Evolutionary conservation across 2,113 vertebrate species (phyloP), one percentile per base, ranked within the genome.

Genomic region (Aegotheles bennettii): DNA sequence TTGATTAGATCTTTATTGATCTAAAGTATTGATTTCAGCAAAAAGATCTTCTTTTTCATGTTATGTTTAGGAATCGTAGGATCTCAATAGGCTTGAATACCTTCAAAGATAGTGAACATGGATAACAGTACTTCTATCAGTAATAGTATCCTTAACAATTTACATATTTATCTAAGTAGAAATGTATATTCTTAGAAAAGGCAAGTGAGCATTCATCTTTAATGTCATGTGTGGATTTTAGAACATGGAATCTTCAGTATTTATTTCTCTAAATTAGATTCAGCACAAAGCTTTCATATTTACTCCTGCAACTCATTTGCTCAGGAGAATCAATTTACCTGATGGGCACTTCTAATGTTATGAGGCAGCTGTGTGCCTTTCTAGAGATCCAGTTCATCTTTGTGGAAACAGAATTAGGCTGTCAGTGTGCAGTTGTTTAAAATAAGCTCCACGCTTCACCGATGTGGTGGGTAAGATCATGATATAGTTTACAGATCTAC

Each of bases 381-480:
- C 9, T 28, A 24, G 81, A 85, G 28, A 83, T 40, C 10, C 68
- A 36, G 45, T 74, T 93, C 43, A 73, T 33, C 53, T 80, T 13
- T 67, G 42, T 77, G 54, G 57, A 87, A 94, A 77, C 78, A 94
- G 48, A 93, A 59, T 14, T n/a, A 73, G 70, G n/a, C 70, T 80
- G 50, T 74, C 81, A 87, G 45, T 12, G 25, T 80, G 59, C 33
- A 47, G 63, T 85, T 90, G 74, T 93, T 90, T 83, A 86, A 95
- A 91, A 84, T 70, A 87, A 77, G 9, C 68, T 80, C 75, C 63
- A 36, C 2, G 0, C 45, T 79, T 88, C 82, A 70, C 67, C 7
- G 0, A 9, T 90, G 75, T 51, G 89, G 87, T 95, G 79, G 92
- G 93, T 96, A 86, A 74, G 79, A 95, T 53, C 84, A 74, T 67